phyloP scores from a whole-genome alignment of 2,797 vertebrate genomes.

The Pristis pectinata region DNA sequence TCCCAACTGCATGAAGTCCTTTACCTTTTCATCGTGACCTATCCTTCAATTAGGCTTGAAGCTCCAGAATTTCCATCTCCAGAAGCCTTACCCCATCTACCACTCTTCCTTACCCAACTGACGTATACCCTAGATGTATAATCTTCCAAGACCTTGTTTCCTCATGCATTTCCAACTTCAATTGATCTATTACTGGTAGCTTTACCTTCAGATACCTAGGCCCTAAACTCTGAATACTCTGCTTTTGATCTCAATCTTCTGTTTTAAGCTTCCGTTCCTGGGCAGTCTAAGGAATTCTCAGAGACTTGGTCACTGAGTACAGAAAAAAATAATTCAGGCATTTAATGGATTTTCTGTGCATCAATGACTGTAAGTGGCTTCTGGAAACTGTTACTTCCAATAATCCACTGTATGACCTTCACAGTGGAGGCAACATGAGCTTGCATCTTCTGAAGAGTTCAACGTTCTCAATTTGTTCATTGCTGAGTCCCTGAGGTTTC shows the following conservation, averaged over 20 bases:
- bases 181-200: too few species aligned
- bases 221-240: too few species aligned
- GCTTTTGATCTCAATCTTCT: too few species aligned
- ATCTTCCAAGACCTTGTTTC: too few species aligned
- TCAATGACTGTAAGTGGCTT: background rate
- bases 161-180: too few species aligned
- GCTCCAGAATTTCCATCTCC: background rate
- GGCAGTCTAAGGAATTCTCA: background rate
- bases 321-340: background rate
- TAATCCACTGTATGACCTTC: background rate
- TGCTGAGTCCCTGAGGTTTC: background rate
- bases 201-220: too few species aligned
- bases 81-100: background rate
- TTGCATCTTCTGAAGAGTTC: background rate
- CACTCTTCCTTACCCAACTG: background rate
- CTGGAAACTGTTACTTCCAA: background rate
- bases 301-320: background rate
- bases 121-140: too few species aligned
- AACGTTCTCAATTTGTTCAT: background rate
- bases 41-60: background rate
- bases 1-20: background rate
- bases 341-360: background rate
- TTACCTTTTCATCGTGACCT: background rate
- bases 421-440: background rate
- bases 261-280: background rate